Evolutionary conservation across 2,888 invertebrate genomes (phyloP).

Genomic region (Cryptus viduatorius): DNA sequence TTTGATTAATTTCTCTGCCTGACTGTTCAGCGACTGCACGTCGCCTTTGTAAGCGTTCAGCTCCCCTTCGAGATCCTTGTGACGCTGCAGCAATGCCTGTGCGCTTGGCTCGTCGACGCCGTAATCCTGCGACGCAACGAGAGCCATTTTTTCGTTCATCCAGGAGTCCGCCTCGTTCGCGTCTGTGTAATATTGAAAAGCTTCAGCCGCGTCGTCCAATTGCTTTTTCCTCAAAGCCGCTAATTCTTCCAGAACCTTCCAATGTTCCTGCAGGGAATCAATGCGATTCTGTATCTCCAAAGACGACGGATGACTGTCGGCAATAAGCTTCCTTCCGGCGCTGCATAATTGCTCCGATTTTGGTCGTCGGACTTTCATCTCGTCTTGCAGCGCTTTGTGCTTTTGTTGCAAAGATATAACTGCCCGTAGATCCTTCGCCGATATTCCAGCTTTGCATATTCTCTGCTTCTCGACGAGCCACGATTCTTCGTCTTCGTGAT

Average conservation of each 20-base stretch:
- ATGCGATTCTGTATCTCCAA: conserved; percentile 93
- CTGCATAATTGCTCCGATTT: conserved; percentile 90
- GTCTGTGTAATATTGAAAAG: conserved; percentile 98
- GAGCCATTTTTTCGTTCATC: conserved; percentile 97
- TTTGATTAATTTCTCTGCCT: conserved; percentile 91
- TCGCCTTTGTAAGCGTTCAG: conserved; percentile 95
- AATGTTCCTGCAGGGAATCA: conserved; percentile 92
- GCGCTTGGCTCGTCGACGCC: conserved; percentile 97
- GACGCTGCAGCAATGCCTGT: conserved; percentile 94
- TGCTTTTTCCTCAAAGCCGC: conserved; percentile 91
- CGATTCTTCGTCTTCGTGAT: conserved; percentile 98
- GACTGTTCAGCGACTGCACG: conserved; percentile 91
- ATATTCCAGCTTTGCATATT: conserved; percentile 96
- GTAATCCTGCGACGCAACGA: conserved; percentile 95
- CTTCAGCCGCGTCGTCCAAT: conserved; percentile 95
- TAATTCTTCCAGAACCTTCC: conserved; percentile 95
- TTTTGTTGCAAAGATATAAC: conserved; percentile 96
- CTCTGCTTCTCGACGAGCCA: conserved; percentile 98
- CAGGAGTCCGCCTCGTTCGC: conserved; percentile 99
- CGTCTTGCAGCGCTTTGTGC: conserved; percentile 95
- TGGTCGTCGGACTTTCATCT: conserved; percentile 92
- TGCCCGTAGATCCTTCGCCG: conserved; percentile 96
- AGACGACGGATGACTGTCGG: conserved; percentile 93
- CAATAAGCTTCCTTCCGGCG: conserved; percentile 91
- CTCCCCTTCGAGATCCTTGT: conserved; percentile 95